phyloP scores from a whole-genome alignment of 2,113 vertebrate genomes.

The Paramormyrops kingsleyae region DNA sequence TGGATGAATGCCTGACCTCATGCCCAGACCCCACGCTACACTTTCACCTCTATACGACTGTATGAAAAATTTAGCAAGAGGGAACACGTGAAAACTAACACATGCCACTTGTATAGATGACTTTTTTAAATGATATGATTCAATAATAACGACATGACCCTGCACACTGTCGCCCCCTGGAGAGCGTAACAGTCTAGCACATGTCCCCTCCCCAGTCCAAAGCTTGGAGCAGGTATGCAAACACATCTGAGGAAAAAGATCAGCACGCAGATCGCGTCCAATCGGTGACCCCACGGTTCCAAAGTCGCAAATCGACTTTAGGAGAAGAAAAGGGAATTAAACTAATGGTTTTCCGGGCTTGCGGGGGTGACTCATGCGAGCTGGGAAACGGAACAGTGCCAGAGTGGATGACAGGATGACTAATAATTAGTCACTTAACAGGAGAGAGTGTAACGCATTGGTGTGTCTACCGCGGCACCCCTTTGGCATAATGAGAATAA shows the following conservation, averaged over 20 bases:
- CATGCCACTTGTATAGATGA: not conserved
- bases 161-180: not conserved
- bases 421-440: not conserved
- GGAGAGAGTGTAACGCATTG: not conserved
- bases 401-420: not conserved
- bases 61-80: not conserved
- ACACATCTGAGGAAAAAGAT: not conserved
- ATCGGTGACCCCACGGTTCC: not conserved
- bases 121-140: not conserved
- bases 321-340: not conserved
- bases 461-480: too few species aligned
- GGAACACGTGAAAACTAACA: not conserved
- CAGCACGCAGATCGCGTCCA: not conserved
- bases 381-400: not conserved
- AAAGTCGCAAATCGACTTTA: not conserved
- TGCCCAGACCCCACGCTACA: not conserved
- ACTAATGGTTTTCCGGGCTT: not conserved
- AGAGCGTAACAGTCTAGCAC: not conserved
- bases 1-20: not conserved
- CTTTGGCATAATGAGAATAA: not conserved
- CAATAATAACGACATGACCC: not conserved
- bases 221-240: not conserved
- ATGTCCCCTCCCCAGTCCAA: too few species aligned
- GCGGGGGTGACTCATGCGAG: not conserved
- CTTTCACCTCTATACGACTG: not conserved